phyloP scores from a whole-genome alignment of 2,797 vertebrate genomes.

The Lutjanus campechanus region DNA sequence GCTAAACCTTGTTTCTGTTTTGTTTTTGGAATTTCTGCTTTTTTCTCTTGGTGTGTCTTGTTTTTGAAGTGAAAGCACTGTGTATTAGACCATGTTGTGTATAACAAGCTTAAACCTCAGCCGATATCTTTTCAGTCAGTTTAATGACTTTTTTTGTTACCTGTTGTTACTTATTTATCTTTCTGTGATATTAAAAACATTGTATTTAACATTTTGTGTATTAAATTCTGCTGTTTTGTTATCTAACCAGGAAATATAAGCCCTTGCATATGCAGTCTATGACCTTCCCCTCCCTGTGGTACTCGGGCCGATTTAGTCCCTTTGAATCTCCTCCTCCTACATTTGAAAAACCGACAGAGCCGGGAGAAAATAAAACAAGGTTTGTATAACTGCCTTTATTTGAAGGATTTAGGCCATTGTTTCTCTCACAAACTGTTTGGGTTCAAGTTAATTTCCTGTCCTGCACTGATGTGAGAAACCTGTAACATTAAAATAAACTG shows the following conservation, averaged over 20 bases:
- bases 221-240: constrained; percentile 28
- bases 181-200: not conserved
- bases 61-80: too few relatives aligned
- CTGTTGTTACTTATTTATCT: too few relatives aligned
- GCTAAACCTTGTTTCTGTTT: too few relatives aligned
- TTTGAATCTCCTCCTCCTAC: constrained; percentile 83
- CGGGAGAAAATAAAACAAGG: constrained; percentile 72
- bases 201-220: constrained; percentile 5
- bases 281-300: constrained; percentile 87
- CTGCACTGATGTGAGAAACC: not conserved
- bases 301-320: constrained; percentile 86
- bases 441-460: not conserved
- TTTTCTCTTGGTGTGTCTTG: too few relatives aligned
- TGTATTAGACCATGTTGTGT: too few relatives aligned
- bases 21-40: too few relatives aligned
- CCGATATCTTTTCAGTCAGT: too few relatives aligned
- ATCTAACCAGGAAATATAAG: constrained; percentile 87
- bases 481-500: not conserved
- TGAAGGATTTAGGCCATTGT: not conserved
- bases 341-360: constrained; percentile 61
- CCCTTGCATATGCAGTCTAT: constrained; percentile 89
- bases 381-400: constrained; percentile 56
- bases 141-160: too few relatives aligned
- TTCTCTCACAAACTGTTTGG: not conserved
- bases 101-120: too few relatives aligned